Evolutionary conservation across 2,113 vertebrate species (phyloP), one percentile per base, ranked within the genome.

Genomic region (Erinaceus europaeus): DNA sequence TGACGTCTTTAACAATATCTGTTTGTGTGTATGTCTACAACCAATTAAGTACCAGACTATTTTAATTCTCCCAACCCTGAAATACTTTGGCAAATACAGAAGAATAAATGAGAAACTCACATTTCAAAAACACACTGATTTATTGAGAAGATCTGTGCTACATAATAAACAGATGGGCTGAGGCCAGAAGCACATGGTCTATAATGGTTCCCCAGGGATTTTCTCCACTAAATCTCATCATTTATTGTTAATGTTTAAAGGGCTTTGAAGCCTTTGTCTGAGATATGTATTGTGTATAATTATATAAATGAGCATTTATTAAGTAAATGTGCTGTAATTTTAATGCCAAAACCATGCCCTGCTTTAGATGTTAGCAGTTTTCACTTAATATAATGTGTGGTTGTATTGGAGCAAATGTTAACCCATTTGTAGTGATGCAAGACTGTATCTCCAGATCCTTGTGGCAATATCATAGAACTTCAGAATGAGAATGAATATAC

Each of bases 231-330:
- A 73, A 86, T 89, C 55, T 1, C 85, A 81, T 88, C 1, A 68
- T 57, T 87, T 87, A 53, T 23, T 80, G 55, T 34, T 88, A 88
- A 90, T 81, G 36, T 59, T 93, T 46, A 77, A 91, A 90, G 32
- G 40, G 46, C 90, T 90, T 83, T n/a, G 27, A 89, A 40, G 61
- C 38, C 73, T 86, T 92, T 90, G 46, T 89, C 52, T 25, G 75
- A 89, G 72, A 86, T 2, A 42, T 94, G 48, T 78, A 69, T 87
- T 84, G 50, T 42, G 17, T 69, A 27, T 91, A 92, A 14, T 73
- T 90, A 61, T 52, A 80, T 23, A 78, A 46, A 27, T 52, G 38
- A 13, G 34, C 80, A 72, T 94, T 93, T 94, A 68, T 82, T 89
- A 65, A 92, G 6, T 40, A 52, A 4, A 2, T 48, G 1, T 48